Percentiles rank a stretch among this genome's conserved stretches.
phyloP scores from a whole-genome alignment of 2,888 invertebrate species.

The Holacanthella duospinosa region DNA sequence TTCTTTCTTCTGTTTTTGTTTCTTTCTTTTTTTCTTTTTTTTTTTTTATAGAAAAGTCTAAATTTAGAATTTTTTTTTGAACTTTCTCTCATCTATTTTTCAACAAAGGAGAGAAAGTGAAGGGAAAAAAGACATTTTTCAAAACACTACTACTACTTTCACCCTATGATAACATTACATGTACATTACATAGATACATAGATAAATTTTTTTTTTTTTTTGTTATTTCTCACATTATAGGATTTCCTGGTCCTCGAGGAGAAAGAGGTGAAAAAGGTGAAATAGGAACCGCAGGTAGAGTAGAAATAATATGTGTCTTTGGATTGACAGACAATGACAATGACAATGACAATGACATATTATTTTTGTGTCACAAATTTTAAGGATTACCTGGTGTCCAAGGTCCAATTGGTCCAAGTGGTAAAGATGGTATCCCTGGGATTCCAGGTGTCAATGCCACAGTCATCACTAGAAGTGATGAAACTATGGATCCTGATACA shows the following conservation, averaged over 20 bases:
- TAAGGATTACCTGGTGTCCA: conserved; percentile 53
- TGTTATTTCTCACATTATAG: too few species aligned
- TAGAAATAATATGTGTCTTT: too few species aligned
- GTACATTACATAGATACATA: too few species aligned
- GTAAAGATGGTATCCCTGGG: conserved; percentile 50
- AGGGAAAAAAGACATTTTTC: too few species aligned
- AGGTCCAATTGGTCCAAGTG: conserved; percentile 46
- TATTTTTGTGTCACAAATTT: neutral
- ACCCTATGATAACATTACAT: neutral
- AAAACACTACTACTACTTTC: too few species aligned
- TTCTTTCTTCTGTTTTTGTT: too few species aligned
- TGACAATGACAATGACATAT: neutral
- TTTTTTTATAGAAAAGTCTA: too few species aligned
- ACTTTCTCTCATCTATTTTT: neutral
- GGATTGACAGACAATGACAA: neutral
- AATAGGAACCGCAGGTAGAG: too few species aligned
- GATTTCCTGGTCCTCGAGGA: conserved; percentile 49
- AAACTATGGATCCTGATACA: conserved; percentile 50
- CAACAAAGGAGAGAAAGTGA: conserved; percentile 4
- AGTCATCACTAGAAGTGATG: conserved; percentile 46
- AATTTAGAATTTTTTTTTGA: too few species aligned
- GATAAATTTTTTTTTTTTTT: too few species aligned
- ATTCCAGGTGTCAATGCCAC: conserved; percentile 62
- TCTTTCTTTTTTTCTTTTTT: too few species aligned
- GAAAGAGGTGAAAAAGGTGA: conserved; percentile 48